Conservation (phyloP, 2,113 vertebrate species). For the Pygathrix nemaeus region DNA sequence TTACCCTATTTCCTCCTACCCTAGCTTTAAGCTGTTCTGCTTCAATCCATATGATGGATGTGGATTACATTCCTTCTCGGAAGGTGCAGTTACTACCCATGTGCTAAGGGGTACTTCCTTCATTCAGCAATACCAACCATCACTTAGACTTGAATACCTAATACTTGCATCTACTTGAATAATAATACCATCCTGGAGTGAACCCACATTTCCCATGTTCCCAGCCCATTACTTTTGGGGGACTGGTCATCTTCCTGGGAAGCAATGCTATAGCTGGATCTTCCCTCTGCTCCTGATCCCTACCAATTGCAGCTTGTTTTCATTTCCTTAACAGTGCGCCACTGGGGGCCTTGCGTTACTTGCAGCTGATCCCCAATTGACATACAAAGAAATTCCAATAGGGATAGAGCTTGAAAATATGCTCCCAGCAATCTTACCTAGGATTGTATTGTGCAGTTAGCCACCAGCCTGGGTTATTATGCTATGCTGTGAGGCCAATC, state of each 20-base stretch:
- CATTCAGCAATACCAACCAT: background rate
- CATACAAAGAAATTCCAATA: background rate
- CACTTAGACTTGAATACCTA: background rate
- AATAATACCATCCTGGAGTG: background rate
- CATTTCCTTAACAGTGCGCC: background rate
- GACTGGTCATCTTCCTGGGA: background rate
- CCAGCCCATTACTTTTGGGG: background rate
- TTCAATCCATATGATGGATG: background rate
- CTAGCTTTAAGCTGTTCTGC: background rate
- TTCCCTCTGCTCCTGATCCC: background rate
- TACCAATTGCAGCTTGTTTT: background rate
- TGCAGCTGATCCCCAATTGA: background rate
- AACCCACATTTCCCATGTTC: background rate
- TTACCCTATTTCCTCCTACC: background rate
- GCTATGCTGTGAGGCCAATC: background rate
- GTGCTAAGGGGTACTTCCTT: background rate
- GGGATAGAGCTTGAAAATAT: background rate
- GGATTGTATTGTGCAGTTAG: background rate
- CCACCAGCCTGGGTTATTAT: background rate
- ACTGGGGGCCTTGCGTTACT: background rate
- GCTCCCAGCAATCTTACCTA: background rate
- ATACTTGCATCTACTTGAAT: background rate
- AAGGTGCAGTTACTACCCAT: background rate
- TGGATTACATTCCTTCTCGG: background rate
- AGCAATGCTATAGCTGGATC: background rate